Percentiles rank a stretch among this genome's conserved stretches.
These are phyloP conservation scores for Neodiprion virginianus DNA, from an alignment of 1,140 invertebrate species.

Conservation along the genomic window DNA sequence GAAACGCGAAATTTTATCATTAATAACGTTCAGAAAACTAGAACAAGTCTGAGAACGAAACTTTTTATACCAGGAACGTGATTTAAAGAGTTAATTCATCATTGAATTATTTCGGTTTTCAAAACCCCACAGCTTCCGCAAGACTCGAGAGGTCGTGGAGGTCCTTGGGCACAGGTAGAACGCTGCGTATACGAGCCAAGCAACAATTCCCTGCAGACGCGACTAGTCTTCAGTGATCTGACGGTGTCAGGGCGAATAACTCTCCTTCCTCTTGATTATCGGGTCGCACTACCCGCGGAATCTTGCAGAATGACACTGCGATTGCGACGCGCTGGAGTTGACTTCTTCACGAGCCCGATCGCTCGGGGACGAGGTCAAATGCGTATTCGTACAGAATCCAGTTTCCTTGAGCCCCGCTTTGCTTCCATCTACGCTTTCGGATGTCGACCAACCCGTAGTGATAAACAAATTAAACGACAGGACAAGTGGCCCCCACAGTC, in stretches of 20 bases:
- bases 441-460: constrained; percentile 59
- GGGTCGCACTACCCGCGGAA: constrained; percentile 57
- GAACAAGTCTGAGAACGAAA: not conserved
- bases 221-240: constrained; percentile 78
- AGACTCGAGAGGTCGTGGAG: constrained; percentile 28
- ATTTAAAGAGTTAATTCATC: constrained; percentile 18
- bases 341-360: constrained; percentile 67
- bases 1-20: not conserved
- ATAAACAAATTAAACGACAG: constrained; percentile 54
- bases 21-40: constrained; percentile 13
- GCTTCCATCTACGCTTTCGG: constrained; percentile 85
- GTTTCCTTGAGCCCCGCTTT: constrained; percentile 82
- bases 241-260: constrained; percentile 78
- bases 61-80: constrained; percentile 5
- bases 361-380: constrained; percentile 68
- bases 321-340: constrained; percentile 77
- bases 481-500: constrained; percentile 47
- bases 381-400: constrained; percentile 79
- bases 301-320: constrained; percentile 81
- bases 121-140: constrained; percentile 26
- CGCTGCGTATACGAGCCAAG: constrained; percentile 76
- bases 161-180: constrained; percentile 66
- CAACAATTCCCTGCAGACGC: constrained; percentile 76
- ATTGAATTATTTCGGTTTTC: constrained; percentile 31
- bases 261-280: constrained; percentile 61